Evolutionary conservation across 2,113 vertebrate species (phyloP).

Genomic region (Melanocharis versteri): DNA sequence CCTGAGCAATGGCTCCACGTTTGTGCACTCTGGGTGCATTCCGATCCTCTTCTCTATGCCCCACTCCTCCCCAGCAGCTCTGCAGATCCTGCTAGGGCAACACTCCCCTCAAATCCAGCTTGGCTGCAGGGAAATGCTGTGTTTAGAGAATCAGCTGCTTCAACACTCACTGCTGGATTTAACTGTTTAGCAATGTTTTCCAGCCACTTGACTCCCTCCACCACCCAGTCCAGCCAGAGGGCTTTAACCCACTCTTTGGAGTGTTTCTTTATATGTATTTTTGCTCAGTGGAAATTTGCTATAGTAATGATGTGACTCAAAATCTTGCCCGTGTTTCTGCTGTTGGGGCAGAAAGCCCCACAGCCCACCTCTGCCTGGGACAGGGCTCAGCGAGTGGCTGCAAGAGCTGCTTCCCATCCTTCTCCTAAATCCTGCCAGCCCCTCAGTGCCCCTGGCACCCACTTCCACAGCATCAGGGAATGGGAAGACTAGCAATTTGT

Average conservation of each 20-base stretch:
- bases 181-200: conserved; percentile 35
- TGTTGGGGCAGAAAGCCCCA: neutral
- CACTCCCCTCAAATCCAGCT: neutral
- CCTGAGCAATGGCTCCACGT: neutral
- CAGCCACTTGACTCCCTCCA: conserved; percentile 17
- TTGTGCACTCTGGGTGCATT: neutral
- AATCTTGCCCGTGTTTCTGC: neutral
- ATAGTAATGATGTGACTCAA: neutral
- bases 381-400: neutral
- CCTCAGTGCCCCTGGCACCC: neutral
- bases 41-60: neutral
- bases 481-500: neutral
- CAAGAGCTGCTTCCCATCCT: neutral
- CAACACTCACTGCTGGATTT: neutral
- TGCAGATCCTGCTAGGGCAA: neutral
- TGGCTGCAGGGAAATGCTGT: neutral
- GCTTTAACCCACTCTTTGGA: neutral
- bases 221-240: neutral
- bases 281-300: neutral
- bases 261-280: neutral
- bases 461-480: neutral
- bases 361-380: neutral
- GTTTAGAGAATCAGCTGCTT: neutral
- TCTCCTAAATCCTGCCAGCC: neutral
- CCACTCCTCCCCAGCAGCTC: neutral